These are phyloP conservation scores for Matsumyia berberina DNA, from an alignment of 2,888 invertebrate species.

Conservation along the genomic window DNA sequence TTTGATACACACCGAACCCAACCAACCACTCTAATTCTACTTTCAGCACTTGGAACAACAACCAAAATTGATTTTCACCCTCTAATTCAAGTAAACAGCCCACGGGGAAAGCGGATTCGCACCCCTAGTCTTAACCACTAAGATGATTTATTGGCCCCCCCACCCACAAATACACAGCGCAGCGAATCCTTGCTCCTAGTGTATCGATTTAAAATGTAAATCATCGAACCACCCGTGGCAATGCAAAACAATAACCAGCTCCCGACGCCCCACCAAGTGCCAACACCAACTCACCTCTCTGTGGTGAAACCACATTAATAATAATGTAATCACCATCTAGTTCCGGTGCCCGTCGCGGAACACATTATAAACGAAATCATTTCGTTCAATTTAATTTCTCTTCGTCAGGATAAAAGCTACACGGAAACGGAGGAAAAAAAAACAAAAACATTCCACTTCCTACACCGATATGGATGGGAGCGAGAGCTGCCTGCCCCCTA, in stretches of 20 bases:
- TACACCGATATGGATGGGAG: slow-evolving; percentile 37
- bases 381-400: slow-evolving; percentile 65
- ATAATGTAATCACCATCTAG: slow-evolving; percentile 70
- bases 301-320: slow-evolving; percentile 57
- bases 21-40: not conserved
- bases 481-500: not conserved
- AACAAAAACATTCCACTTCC: slow-evolving; percentile 44
- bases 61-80: slow-evolving; percentile 45
- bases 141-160: slow-evolving; percentile 31
- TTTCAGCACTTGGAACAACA: slow-evolving; percentile 14
- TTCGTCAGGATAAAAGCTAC: slow-evolving; percentile 22
- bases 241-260: slow-evolving; percentile 4
- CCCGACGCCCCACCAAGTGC: not conserved
- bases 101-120: not conserved
- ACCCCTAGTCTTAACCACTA: slow-evolving; percentile 15
- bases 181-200: too few relatives aligned
- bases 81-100: slow-evolving; percentile 17
- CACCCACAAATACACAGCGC: too few relatives aligned
- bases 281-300: not conserved
- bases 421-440: slow-evolving; percentile 19
- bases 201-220: slow-evolving; percentile 43
- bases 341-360: slow-evolving; percentile 67
- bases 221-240: slow-evolving; percentile 1
- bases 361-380: slow-evolving; percentile 63
- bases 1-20: not conserved